These are phyloP conservation scores for Lutraria lutraria DNA, from an alignment of 2,888 invertebrate species.

Conservation along the genomic window DNA sequence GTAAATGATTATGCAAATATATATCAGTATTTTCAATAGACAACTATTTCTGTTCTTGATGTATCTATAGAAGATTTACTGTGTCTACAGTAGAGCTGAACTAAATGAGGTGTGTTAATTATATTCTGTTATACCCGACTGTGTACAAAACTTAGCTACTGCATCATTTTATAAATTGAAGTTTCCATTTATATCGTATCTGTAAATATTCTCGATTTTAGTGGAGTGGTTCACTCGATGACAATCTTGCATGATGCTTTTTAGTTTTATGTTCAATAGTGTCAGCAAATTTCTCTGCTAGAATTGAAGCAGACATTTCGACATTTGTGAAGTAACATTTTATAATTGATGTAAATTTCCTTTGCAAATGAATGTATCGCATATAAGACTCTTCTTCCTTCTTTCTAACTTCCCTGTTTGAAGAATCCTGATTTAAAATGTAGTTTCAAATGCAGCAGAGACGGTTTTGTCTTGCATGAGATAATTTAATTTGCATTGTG, in stretches of 20 bases:
- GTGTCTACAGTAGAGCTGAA: background rate
- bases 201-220: background rate
- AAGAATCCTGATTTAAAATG: too few relatives aligned
- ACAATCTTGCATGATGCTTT: constrained; percentile 17
- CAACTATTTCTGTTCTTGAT: background rate
- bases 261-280: background rate
- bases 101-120: background rate
- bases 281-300: background rate
- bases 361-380: background rate
- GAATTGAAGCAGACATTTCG: background rate
- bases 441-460: too few relatives aligned
- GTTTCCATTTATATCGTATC: background rate
- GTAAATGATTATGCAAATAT: background rate
- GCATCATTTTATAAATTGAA: background rate
- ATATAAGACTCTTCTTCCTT: background rate
- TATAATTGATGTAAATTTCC: background rate
- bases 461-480: too few relatives aligned
- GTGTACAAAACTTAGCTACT: background rate
- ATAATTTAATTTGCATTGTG: too few relatives aligned
- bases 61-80: background rate
- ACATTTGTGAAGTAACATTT: background rate
- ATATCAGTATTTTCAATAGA: background rate
- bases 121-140: background rate
- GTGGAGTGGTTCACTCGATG: background rate
- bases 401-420: too few relatives aligned